Conservation (phyloP, 2,888 invertebrate species). For the Tipula helvola region DNA sequence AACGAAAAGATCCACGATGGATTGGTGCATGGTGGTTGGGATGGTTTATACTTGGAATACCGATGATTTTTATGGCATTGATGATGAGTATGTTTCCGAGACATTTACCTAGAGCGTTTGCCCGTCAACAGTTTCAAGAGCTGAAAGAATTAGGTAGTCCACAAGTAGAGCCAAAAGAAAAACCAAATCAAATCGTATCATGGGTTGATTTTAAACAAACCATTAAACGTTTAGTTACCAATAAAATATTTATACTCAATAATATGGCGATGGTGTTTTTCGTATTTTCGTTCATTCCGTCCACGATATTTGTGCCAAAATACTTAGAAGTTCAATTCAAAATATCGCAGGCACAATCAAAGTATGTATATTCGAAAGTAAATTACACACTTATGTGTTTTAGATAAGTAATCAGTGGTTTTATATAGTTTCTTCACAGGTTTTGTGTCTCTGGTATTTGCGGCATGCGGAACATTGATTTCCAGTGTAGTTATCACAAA, state of each 20-base stretch:
- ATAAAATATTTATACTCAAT: conserved; percentile 49
- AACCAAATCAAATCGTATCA: conserved; percentile 16
- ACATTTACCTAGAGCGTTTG: conserved; percentile 43
- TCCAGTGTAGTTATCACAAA: conserved; percentile 45
- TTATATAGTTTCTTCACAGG: conserved; percentile 49
- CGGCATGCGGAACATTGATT: conserved; percentile 44
- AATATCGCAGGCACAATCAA: conserved; percentile 48
- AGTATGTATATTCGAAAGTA: not conserved
- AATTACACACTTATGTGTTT: not conserved
- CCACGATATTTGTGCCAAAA: conserved; percentile 58
- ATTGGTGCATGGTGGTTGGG: conserved; percentile 77
- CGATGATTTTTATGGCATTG: conserved; percentile 44
- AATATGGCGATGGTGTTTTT: conserved; percentile 49
- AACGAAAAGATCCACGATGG: conserved; percentile 59
- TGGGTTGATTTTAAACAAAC: conserved; percentile 41
- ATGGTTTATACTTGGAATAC: conserved; percentile 50
- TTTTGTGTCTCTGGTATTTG: conserved; percentile 45
- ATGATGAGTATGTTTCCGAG: conserved; percentile 46
- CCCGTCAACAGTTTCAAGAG: conserved; percentile 28
- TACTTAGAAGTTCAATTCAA: conserved; percentile 60
- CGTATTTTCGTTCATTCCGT: conserved; percentile 50
- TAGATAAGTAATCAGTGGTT: not conserved
- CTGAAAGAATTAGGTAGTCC: conserved; percentile 16
- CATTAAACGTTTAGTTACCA: conserved; percentile 43
- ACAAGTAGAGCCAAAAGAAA: not conserved